These are phyloP conservation scores for Cuniculus paca DNA, from an alignment of 2,797 vertebrate genomes.

Conservation along the genomic window DNA sequence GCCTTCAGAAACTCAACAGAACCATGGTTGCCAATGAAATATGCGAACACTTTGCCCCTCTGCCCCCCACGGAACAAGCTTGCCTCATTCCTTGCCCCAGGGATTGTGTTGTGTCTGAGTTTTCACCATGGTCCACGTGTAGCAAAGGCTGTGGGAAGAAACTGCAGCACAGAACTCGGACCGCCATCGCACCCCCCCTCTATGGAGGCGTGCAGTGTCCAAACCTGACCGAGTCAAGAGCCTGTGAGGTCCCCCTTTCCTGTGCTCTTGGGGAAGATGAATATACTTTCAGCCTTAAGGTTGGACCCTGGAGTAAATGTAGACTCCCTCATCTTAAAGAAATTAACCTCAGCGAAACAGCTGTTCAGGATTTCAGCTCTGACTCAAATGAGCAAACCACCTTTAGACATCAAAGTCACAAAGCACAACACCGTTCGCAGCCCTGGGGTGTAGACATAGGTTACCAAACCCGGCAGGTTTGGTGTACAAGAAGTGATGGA, in stretches of 20 bases:
- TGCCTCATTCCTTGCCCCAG: constrained; percentile 97
- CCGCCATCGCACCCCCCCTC: constrained; percentile 92
- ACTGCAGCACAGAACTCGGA: constrained; percentile 93
- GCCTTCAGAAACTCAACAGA: constrained; percentile 93
- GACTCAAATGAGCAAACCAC: constrained; percentile 90
- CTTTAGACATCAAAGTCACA: constrained; percentile 84
- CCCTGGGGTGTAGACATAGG: constrained; percentile 93
- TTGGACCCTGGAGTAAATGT: constrained; percentile 95
- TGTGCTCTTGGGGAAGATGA: constrained; percentile 92
- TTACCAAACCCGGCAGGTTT: constrained; percentile 94
- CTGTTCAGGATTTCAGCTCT: constrained; percentile 89
- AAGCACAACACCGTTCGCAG: constrained; percentile 81
- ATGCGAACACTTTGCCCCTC: constrained; percentile 95
- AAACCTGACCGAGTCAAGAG: constrained; percentile 93
- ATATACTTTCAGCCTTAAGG: constrained; percentile 94
- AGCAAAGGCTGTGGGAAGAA: constrained; percentile 89
- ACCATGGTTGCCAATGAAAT: constrained; percentile 91
- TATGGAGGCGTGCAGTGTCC: constrained; percentile 95
- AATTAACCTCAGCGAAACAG: constrained; percentile 87
- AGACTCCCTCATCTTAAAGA: constrained; percentile 91
- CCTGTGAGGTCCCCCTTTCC: constrained; percentile 86
- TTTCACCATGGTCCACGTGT: constrained; percentile 95
- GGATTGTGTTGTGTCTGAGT: constrained; percentile 95
- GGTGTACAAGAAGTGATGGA: constrained; percentile 94
- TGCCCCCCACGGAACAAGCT: constrained; percentile 93